Evolutionary conservation across 1,140 invertebrate genomes (phyloP).

Genomic region (Drosophila burlai): DNA sequence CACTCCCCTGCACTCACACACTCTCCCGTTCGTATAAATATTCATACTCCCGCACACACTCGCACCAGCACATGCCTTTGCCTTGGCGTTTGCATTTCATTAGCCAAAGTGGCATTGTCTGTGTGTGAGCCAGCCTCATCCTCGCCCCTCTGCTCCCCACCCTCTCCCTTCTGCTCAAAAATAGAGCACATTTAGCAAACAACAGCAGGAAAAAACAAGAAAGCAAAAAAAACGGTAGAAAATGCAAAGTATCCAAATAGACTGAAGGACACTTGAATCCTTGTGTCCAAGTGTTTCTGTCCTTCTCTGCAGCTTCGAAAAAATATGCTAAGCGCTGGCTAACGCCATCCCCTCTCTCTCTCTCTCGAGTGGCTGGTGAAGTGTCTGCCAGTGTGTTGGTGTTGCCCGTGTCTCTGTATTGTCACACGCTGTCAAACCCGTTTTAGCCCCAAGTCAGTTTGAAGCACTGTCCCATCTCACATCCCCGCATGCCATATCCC

Average conservation of each 20-base stretch:
- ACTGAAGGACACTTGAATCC: conserved; percentile 80
- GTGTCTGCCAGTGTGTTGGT: conserved; percentile 26
- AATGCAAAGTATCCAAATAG: conserved; percentile 84
- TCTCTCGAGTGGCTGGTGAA: conserved; percentile 27
- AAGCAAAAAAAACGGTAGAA: conserved; percentile 51
- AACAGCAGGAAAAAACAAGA: conserved; percentile 33
- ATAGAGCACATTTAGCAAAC: conserved; percentile 79
- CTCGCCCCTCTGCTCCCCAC: not conserved
- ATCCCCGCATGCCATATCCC: conserved; percentile 9
- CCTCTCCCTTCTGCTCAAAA: conserved; percentile 55
- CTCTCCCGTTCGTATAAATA: conserved; percentile 53
- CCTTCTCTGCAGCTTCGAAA: conserved; percentile 42
- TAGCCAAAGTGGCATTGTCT: conserved; percentile 80
- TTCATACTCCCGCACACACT: conserved; percentile 58
- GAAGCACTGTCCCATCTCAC: conserved; percentile 44
- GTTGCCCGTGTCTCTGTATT: conserved; percentile 46
- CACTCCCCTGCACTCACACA: conserved; percentile 28
- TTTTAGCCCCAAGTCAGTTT: conserved; percentile 62
- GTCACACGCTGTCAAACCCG: conserved; percentile 77
- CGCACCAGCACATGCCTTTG: conserved; percentile 31
- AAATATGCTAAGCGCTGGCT: conserved; percentile 64
- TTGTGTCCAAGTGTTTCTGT: conserved; percentile 78
- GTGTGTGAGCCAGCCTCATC: conserved; percentile 10
- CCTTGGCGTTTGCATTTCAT: conserved; percentile 80
- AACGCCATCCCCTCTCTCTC: conserved; percentile 17